Base-by-base conservation (phyloP, 2,888 invertebrate genomes). In the Ceriagrion tenellum region DNA sequence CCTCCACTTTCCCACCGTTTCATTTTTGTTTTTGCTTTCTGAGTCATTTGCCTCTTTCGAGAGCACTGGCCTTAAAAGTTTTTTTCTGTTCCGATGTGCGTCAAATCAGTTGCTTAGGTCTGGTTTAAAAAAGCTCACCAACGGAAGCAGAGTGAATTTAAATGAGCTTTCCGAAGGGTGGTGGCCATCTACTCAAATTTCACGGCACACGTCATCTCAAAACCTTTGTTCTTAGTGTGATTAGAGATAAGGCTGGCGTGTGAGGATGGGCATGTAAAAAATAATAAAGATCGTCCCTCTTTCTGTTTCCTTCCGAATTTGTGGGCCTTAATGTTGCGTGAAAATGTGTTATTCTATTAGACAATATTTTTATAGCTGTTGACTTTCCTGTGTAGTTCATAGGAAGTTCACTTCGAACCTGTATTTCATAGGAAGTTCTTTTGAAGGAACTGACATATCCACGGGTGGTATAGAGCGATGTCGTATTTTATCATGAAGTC, bases 131-230 rank as follows among this genome's bases (percentile, higher is more conserved):
- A 35, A 81, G 81, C 81, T 35, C 81, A 35, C 35, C 81, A 81
- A 16, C 81, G 81, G 81, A 81, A 81, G 81, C 81, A 10, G 81
- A 81, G 81, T 81, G 81, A 81, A 81, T 81, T 81, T 81, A 81
- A 35, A 81, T 81, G 81, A 81, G 81, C 81, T 81, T 81, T 18
- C 81, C 35, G 1, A 35, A 81, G 35, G 35, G 81, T 18, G 30
- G 30, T 81, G 30, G 35, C 81, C 81, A 81, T 81, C 35, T 81
- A 81, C 81, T 81, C 81, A 81, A 35, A 81, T 81, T 81, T 81
- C 81, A 81, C 81, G 81, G 81, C 35, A 35, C 81, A 35, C 69
- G 35, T 35, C 30, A 35, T 13, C 30, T 81, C 81, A 26, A 23
- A 81, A 81, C 81, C 81, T 81, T 81, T 81, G 81, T 81, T 81